Evolutionary conservation across 92 coral and sea anemone species (phyloP).

Genomic region (Pocillopora grandis): DNA sequence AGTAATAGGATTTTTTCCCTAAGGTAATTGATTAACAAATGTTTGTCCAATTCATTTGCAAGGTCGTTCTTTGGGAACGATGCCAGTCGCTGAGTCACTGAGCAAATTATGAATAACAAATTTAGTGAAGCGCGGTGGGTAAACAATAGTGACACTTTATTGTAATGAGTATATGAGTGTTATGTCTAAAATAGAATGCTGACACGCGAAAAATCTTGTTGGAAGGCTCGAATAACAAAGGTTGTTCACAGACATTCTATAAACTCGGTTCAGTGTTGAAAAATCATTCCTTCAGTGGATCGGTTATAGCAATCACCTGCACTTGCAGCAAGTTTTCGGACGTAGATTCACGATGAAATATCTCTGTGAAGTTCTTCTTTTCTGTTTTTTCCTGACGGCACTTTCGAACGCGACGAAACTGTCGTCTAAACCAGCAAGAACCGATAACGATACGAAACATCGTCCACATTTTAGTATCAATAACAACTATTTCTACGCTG

Average conservation of each 20-base stretch:
- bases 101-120: too few species aligned
- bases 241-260: too few species aligned
- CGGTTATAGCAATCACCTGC: not conserved
- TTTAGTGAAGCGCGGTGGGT: too few species aligned
- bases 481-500: constrained; percentile 17
- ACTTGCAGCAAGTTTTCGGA: not conserved
- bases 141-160: too few species aligned
- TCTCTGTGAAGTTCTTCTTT: not conserved
- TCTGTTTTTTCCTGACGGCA: not conserved
- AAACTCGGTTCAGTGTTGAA: not conserved
- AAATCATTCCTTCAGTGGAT: not conserved
- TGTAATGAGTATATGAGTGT: not conserved
- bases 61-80: too few species aligned
- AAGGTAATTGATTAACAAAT: too few species aligned
- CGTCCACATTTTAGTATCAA: not conserved
- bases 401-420: not conserved
- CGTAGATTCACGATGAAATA: not conserved
- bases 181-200: not conserved
- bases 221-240: not conserved
- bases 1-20: too few species aligned
- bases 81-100: too few species aligned
- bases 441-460: not conserved
- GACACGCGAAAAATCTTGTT: not conserved
- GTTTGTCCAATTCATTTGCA: too few species aligned
- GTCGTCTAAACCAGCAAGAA: not conserved